Conservation (phyloP, 2,113 vertebrate species). For the Daboia siamensis region DNA sequence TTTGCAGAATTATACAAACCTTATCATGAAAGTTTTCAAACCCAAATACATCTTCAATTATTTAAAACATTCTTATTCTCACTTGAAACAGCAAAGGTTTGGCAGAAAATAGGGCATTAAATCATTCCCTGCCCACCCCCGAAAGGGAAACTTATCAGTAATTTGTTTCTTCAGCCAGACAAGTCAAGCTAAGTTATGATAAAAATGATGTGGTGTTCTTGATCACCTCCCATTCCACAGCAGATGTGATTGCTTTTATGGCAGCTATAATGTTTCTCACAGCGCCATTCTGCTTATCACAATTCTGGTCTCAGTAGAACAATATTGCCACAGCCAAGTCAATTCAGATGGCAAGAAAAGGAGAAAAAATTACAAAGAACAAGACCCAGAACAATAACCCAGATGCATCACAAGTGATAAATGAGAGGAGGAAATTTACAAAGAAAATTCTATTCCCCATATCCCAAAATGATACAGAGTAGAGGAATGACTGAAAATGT, state of each 20-base stretch:
- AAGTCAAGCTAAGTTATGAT: slow-evolving; percentile 70
- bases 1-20: slow-evolving; percentile 24
- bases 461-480: background rate
- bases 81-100: slow-evolving; percentile 54
- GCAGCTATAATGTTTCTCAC: slow-evolving; percentile 67
- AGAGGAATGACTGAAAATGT: background rate
- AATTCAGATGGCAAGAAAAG: slow-evolving; percentile 47
- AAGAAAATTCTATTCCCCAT: background rate
- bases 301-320: slow-evolving; percentile 65
- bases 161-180: slow-evolving; percentile 71
- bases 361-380: background rate
- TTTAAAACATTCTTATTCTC: slow-evolving; percentile 62
- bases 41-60: slow-evolving; percentile 46
- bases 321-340: slow-evolving; percentile 59
- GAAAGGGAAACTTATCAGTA: slow-evolving; percentile 59
- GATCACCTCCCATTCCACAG: slow-evolving; percentile 73
- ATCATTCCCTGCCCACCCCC: slow-evolving; percentile 51
- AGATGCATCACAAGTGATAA: slow-evolving; percentile 36
- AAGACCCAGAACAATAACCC: background rate
- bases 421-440: slow-evolving; percentile 34
- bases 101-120: slow-evolving; percentile 45
- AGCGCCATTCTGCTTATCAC: slow-evolving; percentile 58
- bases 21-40: slow-evolving; percentile 47
- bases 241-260: slow-evolving; percentile 73
- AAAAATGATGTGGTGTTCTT: slow-evolving; percentile 54